Conservation (phyloP, 2,888 invertebrate genomes). For the Folsomia manolachei region DNA sequence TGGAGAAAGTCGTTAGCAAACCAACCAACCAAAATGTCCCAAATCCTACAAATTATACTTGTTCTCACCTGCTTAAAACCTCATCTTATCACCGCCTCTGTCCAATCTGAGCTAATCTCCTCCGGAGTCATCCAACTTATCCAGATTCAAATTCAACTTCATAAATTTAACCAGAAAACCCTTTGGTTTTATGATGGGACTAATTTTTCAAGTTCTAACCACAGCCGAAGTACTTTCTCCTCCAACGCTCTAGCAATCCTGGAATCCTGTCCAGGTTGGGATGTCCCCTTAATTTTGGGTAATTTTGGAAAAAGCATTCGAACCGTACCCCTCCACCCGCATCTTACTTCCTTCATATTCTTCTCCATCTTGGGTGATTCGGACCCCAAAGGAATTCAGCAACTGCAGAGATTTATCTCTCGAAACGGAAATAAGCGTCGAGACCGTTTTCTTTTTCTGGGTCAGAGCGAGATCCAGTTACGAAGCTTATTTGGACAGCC, state of each 20-base stretch:
- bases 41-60: no score
- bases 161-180: background rate
- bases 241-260: background rate
- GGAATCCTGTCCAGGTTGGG: background rate
- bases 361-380: background rate
- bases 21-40: no score
- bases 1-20: no score
- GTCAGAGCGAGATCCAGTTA: background rate
- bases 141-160: background rate
- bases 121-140: no score
- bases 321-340: background rate
- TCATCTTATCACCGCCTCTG: background rate
- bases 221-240: no score
- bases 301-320: background rate
- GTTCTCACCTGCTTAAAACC: background rate
- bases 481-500: background rate
- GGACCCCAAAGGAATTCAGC: background rate
- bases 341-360: background rate
- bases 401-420: background rate
- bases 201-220: no score
- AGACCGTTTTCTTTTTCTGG: conserved; percentile 5
- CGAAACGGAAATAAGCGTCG: background rate
- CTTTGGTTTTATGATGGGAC: background rate
- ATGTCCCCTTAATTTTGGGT: background rate
- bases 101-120: no score